phyloP scores from a whole-genome alignment of 2,797 vertebrate genomes.

The Sebastes iracundus region DNA sequence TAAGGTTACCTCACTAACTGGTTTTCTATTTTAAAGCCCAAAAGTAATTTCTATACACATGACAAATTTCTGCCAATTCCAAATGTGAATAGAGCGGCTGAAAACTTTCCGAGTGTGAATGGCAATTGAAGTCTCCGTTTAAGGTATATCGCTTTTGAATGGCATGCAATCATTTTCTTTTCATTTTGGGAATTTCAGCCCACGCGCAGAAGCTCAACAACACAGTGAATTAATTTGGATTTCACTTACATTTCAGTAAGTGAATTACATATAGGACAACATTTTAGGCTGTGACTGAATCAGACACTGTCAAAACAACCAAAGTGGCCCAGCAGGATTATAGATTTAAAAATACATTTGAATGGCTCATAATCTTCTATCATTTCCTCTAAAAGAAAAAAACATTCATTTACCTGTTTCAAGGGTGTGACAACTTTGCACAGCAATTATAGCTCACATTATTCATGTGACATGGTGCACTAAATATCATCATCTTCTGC shows the following conservation, averaged over 20 bases:
- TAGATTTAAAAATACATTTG: conserved; percentile 27
- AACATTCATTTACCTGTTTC: conserved; percentile 43
- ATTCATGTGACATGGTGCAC: conserved; percentile 37
- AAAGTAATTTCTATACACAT: neutral
- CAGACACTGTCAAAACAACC: neutral
- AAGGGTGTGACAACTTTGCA: conserved; percentile 51
- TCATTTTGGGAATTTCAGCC: neutral
- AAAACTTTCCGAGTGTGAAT: neutral
- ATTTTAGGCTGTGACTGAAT: neutral
- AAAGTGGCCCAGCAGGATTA: conserved; percentile 21
- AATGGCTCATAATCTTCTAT: conserved; percentile 18
- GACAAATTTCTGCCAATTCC: neutral
- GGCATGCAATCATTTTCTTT: neutral
- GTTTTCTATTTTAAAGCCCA: neutral
- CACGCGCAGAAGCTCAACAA: neutral
- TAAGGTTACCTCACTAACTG: neutral
- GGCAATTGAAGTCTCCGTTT: neutral
- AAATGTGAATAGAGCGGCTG: neutral
- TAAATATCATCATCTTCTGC: conserved; percentile 54
- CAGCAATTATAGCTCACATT: conserved; percentile 45
- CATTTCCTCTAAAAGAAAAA: conserved; percentile 38
- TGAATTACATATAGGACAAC: neutral
- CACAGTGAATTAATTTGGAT: neutral
- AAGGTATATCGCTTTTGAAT: neutral
- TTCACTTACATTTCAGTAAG: neutral